Evolutionary conservation across 2,113 vertebrate genomes (phyloP), one percentile per base, ranked within the genome.

Genomic region (Zosterops lateralis): DNA sequence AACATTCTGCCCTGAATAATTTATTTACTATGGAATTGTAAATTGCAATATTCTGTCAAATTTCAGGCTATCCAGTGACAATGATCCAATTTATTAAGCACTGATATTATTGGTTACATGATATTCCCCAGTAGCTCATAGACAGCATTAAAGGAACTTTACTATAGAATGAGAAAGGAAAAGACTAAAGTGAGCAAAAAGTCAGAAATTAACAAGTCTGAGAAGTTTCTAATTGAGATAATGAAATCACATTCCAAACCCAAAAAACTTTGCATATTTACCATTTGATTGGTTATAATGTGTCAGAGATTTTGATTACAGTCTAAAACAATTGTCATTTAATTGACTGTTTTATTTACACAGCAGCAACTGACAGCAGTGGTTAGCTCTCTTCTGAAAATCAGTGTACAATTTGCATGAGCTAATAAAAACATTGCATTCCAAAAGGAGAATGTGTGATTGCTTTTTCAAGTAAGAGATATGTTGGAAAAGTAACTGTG

Each of bases 11-110:
- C 44, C 81, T 95, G 48, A 95, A 93, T 95, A 89, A 91, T 94
- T 95, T 91, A 92, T 95, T 96, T 96, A 87, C 38, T 70, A 17
- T 90, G 51, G 93, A 95, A 95, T 71, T 94, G 80, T 92, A 94
- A 94, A 92, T 91, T 91, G 89, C 67, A 95, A 77, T 93, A 80
- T 92, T 89, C 94, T 87, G 76, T 89, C 85, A 92, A 90, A 84
- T 89, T 93, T 74, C 28, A 70, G 56, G n/a, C 51, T 64, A 87
- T 75, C 47, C 51, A 67, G 34, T 73, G 32, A 78, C 89, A 95
- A 80, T 70, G 93, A 94, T 86, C 31, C 19, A 51, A 40, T 89
- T 78, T 92, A 56, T 87, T 75, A 71, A 74, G 40, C 10, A 0
- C 2, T 91, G 70, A 38, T 82, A 48, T 90, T 64, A 71, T 56